Evolutionary conservation across 2,113 vertebrate genomes (phyloP), one percentile per base, ranked within the genome.

Genomic region (Chrysochloris asiatica): DNA sequence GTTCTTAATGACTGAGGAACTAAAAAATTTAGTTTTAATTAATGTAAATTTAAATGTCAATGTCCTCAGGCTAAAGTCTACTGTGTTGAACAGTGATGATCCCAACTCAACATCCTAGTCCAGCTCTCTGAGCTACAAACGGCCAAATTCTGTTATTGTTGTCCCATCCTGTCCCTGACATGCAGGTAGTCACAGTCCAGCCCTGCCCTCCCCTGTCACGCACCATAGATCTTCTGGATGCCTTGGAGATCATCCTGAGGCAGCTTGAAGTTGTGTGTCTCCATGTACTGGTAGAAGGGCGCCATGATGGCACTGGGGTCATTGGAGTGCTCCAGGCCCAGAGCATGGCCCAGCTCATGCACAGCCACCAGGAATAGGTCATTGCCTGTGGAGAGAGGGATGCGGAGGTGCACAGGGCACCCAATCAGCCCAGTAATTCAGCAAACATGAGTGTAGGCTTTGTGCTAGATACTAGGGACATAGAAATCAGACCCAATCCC

Each of bases 231-330:
- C 93, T 99, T 99, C 98, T 99, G 99, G 67, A 99, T 99, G 93
- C 99, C 99, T 96, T 99, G 99, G 95, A 99, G 98, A 95, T 99
- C 99, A 65, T 99, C 99, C 93, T 99, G 98, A 45, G 99, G 99
- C 94, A 99, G 98, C 89, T 99, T 99, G 98, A 99, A 99, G 98
- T 99, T 99, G 97, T 99, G 98, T 0, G 99, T 99, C 96, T 99
- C 99, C 99, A 99, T 99, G 97, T 99, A 99, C 97, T 99, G 99
- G 97, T 99, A 99, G 98, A 99, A 99, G 33, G 99, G 99, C 7
- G 99, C 99, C 99, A 99, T 99, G 97, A 99, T 99, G 47, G 99
- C 99, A 3, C 98, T 99, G 87, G 99, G 99, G 79, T 99, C 99
- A 1, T 99, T 99, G 94, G 99, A 99, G 96, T 99, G 99, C 33